Evolutionary conservation across 2,113 vertebrate species (phyloP).

Genomic region (Furnarius figulus): DNA sequence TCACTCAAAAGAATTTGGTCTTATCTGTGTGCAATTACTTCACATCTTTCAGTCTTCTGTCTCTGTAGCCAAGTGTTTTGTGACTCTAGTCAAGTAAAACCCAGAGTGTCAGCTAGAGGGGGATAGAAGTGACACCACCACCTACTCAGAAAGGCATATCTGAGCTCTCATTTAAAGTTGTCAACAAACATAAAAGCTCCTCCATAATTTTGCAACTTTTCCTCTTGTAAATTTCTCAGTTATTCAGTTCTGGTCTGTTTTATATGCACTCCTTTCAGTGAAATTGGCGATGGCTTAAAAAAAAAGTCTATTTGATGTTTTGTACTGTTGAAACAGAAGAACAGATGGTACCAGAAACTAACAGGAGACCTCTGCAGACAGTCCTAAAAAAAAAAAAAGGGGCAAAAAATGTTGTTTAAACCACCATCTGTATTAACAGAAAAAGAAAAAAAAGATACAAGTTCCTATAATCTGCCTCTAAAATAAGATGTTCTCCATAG

Average conservation of each 20-base stretch:
- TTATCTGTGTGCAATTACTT: background rate
- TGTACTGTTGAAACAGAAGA: slow-evolving; percentile 14
- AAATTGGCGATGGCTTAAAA: background rate
- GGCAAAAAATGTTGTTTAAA: background rate
- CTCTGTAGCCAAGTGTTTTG: background rate
- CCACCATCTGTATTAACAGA: background rate
- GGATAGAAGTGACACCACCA: background rate
- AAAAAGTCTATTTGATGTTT: background rate
- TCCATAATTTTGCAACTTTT: background rate
- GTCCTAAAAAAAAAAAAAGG: background rate
- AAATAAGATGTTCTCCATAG: background rate
- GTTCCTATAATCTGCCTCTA: background rate
- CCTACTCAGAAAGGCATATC: background rate
- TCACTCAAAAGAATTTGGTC: background rate
- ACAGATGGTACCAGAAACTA: slow-evolving; percentile 21
- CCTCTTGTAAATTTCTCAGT: background rate
- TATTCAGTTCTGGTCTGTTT: background rate
- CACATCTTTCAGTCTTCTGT: background rate
- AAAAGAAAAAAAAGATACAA: background rate
- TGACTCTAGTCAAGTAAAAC: background rate
- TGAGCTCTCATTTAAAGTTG: slow-evolving; percentile 41
- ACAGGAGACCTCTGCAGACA: background rate
- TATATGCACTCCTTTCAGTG: background rate
- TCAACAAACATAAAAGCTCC: slow-evolving; percentile 14
- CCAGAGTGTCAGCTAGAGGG: background rate